These are phyloP conservation scores for Tribolium freemani DNA, from an alignment of 2,888 invertebrate species.

Conservation along the genomic window DNA sequence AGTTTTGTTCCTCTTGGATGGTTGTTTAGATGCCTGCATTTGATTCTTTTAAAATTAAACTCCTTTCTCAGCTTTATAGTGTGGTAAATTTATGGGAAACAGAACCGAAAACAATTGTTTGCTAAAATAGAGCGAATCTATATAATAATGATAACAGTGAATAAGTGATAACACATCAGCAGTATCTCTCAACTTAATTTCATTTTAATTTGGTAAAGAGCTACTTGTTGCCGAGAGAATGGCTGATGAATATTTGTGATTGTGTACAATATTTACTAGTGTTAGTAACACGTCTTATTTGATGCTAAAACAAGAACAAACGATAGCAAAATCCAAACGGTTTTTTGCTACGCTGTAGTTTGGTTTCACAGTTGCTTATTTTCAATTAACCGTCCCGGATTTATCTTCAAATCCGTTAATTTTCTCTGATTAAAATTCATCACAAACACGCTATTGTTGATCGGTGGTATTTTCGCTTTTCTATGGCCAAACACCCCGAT, in stretches of 20 bases:
- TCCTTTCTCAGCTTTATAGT: neutral
- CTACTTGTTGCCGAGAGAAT: neutral
- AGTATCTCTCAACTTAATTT: too few species aligned
- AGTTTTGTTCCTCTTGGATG: neutral
- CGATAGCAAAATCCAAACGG: too few species aligned
- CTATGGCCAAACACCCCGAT: conserved; percentile 2
- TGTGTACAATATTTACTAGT: too few species aligned
- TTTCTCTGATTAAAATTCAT: conserved; percentile 27
- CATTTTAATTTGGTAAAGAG: neutral
- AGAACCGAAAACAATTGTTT: neutral
- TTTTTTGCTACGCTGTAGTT: neutral
- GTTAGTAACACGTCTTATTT: too few species aligned
- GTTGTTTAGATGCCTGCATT: conserved; percentile 16
- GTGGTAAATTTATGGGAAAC: neutral
- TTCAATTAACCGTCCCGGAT: conserved; percentile 21
- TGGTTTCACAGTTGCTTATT: conserved; percentile 6
- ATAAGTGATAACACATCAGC: too few species aligned
- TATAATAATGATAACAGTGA: neutral
- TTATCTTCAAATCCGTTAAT: conserved; percentile 25
- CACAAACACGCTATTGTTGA: conserved; percentile 21
- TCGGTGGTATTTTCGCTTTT: conserved; percentile 3
- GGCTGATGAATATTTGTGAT: too few species aligned
- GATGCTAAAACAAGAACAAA: too few species aligned
- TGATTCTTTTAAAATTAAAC: conserved; percentile 9
- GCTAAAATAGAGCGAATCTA: neutral